Conservation (phyloP, 2,888 invertebrate species). For the Zaprionus lineosus region DNA sequence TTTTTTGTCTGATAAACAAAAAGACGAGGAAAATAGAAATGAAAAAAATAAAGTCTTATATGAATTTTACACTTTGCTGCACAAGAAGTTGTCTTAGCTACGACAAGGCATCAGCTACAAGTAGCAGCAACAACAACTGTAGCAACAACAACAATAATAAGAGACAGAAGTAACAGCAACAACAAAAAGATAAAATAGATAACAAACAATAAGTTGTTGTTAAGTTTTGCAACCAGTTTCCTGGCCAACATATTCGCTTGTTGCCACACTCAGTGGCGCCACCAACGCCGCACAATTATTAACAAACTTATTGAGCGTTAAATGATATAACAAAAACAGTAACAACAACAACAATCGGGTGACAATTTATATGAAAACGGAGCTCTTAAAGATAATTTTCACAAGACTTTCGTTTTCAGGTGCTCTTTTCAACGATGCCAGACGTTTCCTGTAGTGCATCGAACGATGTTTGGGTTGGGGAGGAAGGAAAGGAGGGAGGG, state of each 20-base stretch:
- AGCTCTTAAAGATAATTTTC: slow-evolving; percentile 26
- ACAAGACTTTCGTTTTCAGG: slow-evolving; percentile 50
- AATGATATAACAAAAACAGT: slow-evolving; percentile 62
- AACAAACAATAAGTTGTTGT: slow-evolving; percentile 22
- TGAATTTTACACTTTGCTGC: slow-evolving; percentile 63
- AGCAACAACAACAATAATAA: no score
- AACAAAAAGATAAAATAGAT: slow-evolving; percentile 30
- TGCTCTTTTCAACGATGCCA: slow-evolving; percentile 18
- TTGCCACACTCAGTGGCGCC: slow-evolving; percentile 51
- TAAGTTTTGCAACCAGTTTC: slow-evolving; percentile 49
- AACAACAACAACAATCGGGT: slow-evolving; percentile 34
- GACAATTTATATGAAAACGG: slow-evolving; percentile 46
- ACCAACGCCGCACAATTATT: slow-evolving; percentile 52
- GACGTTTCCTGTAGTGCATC: slow-evolving; percentile 56
- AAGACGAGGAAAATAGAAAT: slow-evolving; percentile 20
- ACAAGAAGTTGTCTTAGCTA: slow-evolving; percentile 55
- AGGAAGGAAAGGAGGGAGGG: slow-evolving; percentile 40
- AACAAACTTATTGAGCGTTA: slow-evolving; percentile 56
- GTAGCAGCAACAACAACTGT: slow-evolving; percentile 9
- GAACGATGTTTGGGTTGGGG: no score
- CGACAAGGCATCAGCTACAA: slow-evolving; percentile 46
- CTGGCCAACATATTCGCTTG: slow-evolving; percentile 48
- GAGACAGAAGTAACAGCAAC: slow-evolving; percentile 18
- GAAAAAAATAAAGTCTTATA: slow-evolving; percentile 51
- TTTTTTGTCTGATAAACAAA: slow-evolving; percentile 3